Percentiles rank a stretch among this genome's conserved stretches.
Conservation (phyloP, 2,113 vertebrate genomes). For the Coreoperca whiteheadi region DNA sequence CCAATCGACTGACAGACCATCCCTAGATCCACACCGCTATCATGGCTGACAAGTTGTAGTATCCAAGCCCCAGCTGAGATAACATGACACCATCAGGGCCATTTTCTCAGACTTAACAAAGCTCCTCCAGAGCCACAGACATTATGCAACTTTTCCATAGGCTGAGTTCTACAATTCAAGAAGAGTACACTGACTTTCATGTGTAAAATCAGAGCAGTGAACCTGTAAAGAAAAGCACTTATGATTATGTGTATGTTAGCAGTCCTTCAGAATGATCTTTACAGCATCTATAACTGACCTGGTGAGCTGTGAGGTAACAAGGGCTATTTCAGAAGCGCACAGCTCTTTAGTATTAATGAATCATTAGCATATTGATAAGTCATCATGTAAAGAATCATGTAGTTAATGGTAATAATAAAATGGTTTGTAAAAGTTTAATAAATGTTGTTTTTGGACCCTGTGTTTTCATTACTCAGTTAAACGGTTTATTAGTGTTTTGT, state of each 20-base stretch:
- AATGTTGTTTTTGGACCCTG: conserved; percentile 10
- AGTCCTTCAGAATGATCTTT: neutral
- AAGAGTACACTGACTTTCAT: neutral
- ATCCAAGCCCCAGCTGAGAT: neutral
- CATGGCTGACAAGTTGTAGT: neutral
- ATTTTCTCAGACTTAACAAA: no score
- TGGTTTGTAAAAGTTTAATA: conserved; percentile 22
- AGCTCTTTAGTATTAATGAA: neutral
- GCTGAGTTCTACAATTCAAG: neutral
- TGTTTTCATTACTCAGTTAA: conserved; percentile 41
- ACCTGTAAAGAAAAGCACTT: conserved; percentile 9
- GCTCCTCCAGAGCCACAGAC: no score
- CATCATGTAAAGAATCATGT: neutral
- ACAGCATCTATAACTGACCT: neutral
- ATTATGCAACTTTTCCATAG: neutral
- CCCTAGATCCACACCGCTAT: neutral
- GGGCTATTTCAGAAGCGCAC: conserved; percentile 6
- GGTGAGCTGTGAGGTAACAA: conserved; percentile 9
- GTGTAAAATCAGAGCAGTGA: neutral
- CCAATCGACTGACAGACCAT: no score
- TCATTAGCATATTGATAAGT: conserved; percentile 30
- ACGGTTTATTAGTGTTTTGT: conserved; percentile 51
- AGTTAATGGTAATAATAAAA: neutral
- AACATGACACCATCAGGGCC: neutral
- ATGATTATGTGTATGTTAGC: neutral